Conservation (phyloP, 92 coral and sea anemone genomes). For the Porites evermanni region DNA sequence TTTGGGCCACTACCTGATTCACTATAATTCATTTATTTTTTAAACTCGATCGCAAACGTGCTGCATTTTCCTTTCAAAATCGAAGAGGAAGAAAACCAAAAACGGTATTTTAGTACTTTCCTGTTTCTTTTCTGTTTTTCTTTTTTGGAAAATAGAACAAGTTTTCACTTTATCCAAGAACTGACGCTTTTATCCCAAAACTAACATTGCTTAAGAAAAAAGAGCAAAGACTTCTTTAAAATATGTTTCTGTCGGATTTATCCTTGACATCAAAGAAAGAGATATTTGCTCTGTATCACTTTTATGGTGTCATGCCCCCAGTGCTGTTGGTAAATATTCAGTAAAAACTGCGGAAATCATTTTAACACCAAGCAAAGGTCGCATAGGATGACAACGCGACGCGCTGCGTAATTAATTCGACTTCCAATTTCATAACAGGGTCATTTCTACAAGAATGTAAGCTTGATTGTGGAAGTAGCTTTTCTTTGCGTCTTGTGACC, state of each 20-base stretch:
- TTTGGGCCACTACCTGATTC: background rate
- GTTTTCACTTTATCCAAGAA: background rate
- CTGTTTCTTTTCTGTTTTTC: background rate
- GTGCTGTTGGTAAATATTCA: slow-evolving; percentile 40
- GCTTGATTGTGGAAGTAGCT: too few species aligned
- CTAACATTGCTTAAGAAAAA: background rate
- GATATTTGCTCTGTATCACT: slow-evolving; percentile 16
- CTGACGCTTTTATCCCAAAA: background rate
- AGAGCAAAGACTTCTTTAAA: background rate
- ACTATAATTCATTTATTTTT: background rate
- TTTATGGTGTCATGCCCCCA: slow-evolving; percentile 9
- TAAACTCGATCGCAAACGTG: background rate
- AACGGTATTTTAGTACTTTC: background rate
- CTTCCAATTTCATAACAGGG: background rate
- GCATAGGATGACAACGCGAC: slow-evolving; percentile 22
- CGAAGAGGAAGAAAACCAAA: background rate
- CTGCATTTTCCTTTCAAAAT: background rate
- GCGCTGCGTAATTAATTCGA: background rate
- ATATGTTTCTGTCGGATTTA: background rate
- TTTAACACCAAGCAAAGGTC: slow-evolving; percentile 14
- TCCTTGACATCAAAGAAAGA: background rate
- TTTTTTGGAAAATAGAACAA: background rate
- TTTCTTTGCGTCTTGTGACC: too few species aligned
- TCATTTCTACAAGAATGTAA: too few species aligned
- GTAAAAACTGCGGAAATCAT: slow-evolving; percentile 40